Evolutionary conservation across 2,797 vertebrate genomes (phyloP).

Genomic region (Coreius guichenoti): DNA sequence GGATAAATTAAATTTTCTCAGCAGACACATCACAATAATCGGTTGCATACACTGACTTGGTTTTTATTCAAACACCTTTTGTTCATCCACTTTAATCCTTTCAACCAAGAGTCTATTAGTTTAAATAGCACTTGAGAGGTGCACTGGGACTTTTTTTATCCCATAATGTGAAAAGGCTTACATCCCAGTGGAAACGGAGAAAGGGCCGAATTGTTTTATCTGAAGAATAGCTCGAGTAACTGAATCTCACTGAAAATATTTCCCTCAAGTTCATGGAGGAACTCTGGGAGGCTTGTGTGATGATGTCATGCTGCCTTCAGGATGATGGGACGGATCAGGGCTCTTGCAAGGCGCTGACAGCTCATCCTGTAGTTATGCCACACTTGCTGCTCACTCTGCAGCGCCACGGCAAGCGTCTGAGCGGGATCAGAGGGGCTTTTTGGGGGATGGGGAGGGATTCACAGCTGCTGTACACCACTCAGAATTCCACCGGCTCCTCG

Average conservation of each 20-base stretch:
- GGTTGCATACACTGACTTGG: slow-evolving; percentile 20
- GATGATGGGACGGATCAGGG: slow-evolving; percentile 61
- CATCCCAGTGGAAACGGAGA: slow-evolving; percentile 50
- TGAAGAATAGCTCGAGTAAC: slow-evolving; percentile 17
- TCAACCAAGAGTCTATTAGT: slow-evolving; percentile 66
- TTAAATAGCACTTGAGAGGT: slow-evolving; percentile 63
- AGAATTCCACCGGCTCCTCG: slow-evolving; percentile 23
- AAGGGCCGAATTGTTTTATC: slow-evolving; percentile 1
- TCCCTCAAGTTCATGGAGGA: neutral
- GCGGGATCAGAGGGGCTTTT: slow-evolving; percentile 38
- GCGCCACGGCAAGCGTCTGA: slow-evolving; percentile 41
- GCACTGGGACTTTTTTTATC: slow-evolving; percentile 65
- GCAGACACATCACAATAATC: slow-evolving; percentile 63
- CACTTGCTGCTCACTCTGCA: slow-evolving; percentile 53
- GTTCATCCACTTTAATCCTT: slow-evolving; percentile 63
- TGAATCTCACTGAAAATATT: neutral
- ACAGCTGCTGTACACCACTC: slow-evolving; percentile 48
- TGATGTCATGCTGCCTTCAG: slow-evolving; percentile 61
- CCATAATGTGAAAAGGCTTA: slow-evolving; percentile 62
- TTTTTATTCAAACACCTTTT: slow-evolving; percentile 64
- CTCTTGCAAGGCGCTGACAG: slow-evolving; percentile 65
- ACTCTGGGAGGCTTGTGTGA: slow-evolving; percentile 23
- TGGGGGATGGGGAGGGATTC: slow-evolving; percentile 22
- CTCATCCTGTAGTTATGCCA: slow-evolving; percentile 59
- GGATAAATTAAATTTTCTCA: slow-evolving; percentile 69